Base-by-base conservation (phyloP, 2,888 invertebrate genomes). In the Hypsopygia costalis region DNA sequence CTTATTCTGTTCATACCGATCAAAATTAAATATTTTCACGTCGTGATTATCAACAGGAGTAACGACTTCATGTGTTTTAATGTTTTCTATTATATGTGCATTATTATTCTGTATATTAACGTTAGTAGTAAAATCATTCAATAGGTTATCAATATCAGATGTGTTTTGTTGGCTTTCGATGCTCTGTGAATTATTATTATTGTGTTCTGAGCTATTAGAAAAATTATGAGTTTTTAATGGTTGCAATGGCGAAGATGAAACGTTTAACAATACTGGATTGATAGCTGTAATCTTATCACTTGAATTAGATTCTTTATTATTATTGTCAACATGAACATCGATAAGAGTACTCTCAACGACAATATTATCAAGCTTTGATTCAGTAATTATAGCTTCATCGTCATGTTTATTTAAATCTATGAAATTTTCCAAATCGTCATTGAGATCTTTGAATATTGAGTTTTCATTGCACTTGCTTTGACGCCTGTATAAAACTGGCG, bases 401-500 rank as follows among this genome's bases (percentile, higher is more conserved):
- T 77, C 70, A 30, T 58, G 66, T 58, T 81, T 83, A 31, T 73
- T 73, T 55, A 80, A 49, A 38, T 82, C 70, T 36, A 81, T 68
- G 51, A 85, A 82, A 52, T 81, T 77, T 39, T 86, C 85, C 47
- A 81, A 56, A 9, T 79, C 81, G 41, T 87, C 87, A 43, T 68
- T 71, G 20, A 85, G 70, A 49, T 86, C 86, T 73, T 87, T 87
- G 45, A 85, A 86, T 39, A 87, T 71, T 1, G 81, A 69, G 47
- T 77, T 85, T 52, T 89, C 89, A 47, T 81, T 85, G 44, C 82
- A 85, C 51, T 85, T 89, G 48, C 81, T 90, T 48, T 92, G 91
- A 6, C 92, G 83, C 45, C 93, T 93, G 57, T 95, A 95, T 29
- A 95, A 80, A 22, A 95, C 92, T 0, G 95, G 94, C 8, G 93